Conservation (phyloP, 92 coral and sea anemone species). For the Palythoa grandis region DNA sequence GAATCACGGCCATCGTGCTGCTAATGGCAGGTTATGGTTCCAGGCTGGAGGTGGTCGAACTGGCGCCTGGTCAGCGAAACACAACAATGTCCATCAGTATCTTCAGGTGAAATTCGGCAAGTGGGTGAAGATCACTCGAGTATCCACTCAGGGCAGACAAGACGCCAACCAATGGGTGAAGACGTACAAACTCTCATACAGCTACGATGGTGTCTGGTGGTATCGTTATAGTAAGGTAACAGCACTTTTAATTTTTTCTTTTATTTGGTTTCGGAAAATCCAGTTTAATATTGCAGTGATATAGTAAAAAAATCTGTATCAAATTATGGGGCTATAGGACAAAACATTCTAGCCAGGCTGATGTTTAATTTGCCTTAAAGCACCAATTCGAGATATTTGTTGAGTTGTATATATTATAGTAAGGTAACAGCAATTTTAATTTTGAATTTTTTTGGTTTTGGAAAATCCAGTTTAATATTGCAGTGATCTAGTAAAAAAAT, state of each 20-base stretch:
- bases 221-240: not conserved
- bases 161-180: not conserved
- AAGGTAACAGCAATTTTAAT: not conserved
- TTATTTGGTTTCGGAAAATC: not conserved
- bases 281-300: not conserved
- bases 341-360: too few relatives aligned
- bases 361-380: too few relatives aligned
- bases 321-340: too few relatives aligned
- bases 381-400: too few relatives aligned
- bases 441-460: not conserved
- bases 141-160: slow-evolving; percentile 21
- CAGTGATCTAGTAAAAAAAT: not conserved
- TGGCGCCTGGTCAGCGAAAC: slow-evolving; percentile 9
- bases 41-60: slow-evolving; percentile 16
- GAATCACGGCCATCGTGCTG: not conserved
- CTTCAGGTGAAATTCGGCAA: not conserved
- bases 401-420: too few relatives aligned
- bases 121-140: slow-evolving; percentile 6
- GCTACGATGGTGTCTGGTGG: slow-evolving; percentile 22
- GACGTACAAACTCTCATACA: slow-evolving; percentile 1
- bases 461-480: not conserved
- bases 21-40: slow-evolving; percentile 8
- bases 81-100: too few relatives aligned
- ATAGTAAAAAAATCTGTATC: not conserved
- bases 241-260: too few relatives aligned